Evolutionary conservation across 2,113 vertebrate species (phyloP), one percentile per base, ranked within the genome.

Genomic region (Salvelinus namaycush): DNA sequence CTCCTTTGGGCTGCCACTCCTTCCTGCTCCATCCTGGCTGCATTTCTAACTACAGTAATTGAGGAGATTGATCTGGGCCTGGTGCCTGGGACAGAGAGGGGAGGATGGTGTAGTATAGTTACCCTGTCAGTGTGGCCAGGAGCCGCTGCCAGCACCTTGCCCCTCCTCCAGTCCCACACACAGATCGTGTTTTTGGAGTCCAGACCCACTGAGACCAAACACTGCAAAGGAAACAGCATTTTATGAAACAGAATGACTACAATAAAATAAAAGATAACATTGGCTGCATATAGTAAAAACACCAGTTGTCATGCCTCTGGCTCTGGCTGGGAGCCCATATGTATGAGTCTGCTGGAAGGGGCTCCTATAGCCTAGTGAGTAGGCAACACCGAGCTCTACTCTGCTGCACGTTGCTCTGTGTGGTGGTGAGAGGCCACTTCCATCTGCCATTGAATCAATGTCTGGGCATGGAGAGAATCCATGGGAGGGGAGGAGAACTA

Each of bases 141-240:
- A 86, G 97, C 97, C 76, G 95, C 94, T 76, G 97, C 98, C 74
- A 99, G 90, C 86, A 98, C 92, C 86, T 94, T 98, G 66, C 98
- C 98, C 92, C 89, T 97, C 84, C 95, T 97, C 98, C 98, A 99
- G 90, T 99, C 98, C 98, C 98, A 99, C 74, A 99, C 95, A 87
- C 97, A 98, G 88, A 99, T 96, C 77, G 96, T 97, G 91, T 99
- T 99, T 94, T 98, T 99, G 0, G 97, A 96, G 93, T 99, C 98
- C 87, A 99, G 93, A 82, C 98, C 98, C 87, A 99, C 97, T 2
- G 98, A 99, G 83, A 99, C 97, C 92, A 99, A 93, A 85, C 96
- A 97, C 98, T 99, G 93, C 72, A 87, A 89, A 85, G 54, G 27
- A 70, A 70, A 48, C 11, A 48, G n/a, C 8, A 70, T 48, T 54